Evolutionary conservation across 2,888 invertebrate species (phyloP), one percentile per base, ranked within the genome.

Genomic region (Archaeoteleia sp.): DNA sequence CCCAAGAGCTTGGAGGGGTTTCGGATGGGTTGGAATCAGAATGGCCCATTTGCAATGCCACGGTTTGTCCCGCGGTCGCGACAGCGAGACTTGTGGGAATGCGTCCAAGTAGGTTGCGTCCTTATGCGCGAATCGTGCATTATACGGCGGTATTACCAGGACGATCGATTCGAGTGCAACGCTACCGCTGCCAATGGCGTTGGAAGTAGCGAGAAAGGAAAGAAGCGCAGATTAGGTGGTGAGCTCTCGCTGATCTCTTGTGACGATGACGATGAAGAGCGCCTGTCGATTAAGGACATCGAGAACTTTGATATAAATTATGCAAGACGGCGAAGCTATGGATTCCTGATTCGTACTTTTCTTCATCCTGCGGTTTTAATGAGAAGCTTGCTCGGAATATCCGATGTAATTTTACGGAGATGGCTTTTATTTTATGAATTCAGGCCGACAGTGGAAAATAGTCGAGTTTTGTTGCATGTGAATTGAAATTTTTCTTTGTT

Each of bases 41-140:
- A 55, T 48, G 54, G 49, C 49, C 40, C 54, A 53, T 29, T 54
- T 53, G 55, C 45, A 37, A 43, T 13, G 51, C 54, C 51, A 55
- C 20, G 49, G 51, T 58, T 55, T 37, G 46, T 45, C 29, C 49
- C 61, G 42, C 43, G 60, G 39, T 46, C 68, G 58, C 54, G 54
- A 57, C 72, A 58, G 60, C 55, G 67, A 51, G 43, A 57, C 63
- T 57, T 74, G 20, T 71, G 78, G 78, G 78, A 80, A 77, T 74
- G 69, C 69, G 65, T 76, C 78, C 79, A 80, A 79, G 78, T 78
- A 75, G 78, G 78, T 74, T 76, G 72, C 74, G 67, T 63, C 68
- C 71, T 75, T 76, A 69, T 74, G 60, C 70, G 60, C 71, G 71
- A 75, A 72, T 72, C 69, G 40, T 70, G 40, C 40, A 48, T 48